Conservation (phyloP, 2,888 invertebrate genomes). For the Melieria picta region DNA sequence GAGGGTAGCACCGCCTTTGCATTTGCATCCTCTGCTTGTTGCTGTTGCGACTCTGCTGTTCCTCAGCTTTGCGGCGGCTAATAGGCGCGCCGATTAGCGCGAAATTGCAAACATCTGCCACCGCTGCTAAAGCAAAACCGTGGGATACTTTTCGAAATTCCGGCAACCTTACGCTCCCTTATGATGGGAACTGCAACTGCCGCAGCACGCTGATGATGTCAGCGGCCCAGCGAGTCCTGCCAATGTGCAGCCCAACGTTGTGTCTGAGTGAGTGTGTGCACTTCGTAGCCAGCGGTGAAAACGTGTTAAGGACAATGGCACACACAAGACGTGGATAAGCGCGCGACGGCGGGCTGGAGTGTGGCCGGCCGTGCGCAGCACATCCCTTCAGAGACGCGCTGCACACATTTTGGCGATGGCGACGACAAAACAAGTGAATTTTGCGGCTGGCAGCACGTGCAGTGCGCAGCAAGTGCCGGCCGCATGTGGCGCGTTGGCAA, state of each 20-base stretch:
- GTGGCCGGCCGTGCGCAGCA: slow-evolving; percentile 10
- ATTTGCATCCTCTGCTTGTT: neutral
- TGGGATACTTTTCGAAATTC: slow-evolving; percentile 55
- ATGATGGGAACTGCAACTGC: slow-evolving; percentile 63
- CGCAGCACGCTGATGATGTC: slow-evolving; percentile 17
- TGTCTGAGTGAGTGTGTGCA: neutral
- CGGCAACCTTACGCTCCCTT: slow-evolving; percentile 50
- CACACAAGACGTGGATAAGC: neutral
- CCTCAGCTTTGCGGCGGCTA: neutral
- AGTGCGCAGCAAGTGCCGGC: no score
- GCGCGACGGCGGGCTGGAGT: slow-evolving; percentile 8
- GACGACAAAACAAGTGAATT: no score
- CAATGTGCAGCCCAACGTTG: slow-evolving; percentile 12
- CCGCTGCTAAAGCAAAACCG: slow-evolving; percentile 50
- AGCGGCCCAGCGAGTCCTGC: neutral
- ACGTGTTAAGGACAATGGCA: neutral
- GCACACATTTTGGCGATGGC: no score
- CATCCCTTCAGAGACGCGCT: no score
- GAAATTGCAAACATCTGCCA: slow-evolving; percentile 64
- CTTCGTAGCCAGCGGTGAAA: no score
- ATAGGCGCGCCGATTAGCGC: slow-evolving; percentile 27
- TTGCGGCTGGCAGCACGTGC: no score
- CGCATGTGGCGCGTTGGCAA: no score
- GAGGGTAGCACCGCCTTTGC: neutral
- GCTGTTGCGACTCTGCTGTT: neutral